These are phyloP conservation scores for Cabera pusaria DNA, from an alignment of 2,888 invertebrate species.

Conservation along the genomic window DNA sequence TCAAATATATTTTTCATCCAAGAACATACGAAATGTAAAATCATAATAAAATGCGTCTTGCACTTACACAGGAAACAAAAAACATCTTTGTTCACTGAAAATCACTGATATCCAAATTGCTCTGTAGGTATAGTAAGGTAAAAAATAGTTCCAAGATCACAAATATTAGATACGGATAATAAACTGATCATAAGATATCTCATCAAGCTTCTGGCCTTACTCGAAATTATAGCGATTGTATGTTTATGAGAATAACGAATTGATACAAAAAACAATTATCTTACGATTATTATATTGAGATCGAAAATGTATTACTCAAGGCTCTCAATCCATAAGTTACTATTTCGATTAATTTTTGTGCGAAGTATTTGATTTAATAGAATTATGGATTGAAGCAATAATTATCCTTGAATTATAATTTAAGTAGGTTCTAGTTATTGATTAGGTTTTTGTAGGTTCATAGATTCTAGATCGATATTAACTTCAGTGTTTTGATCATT, in stretches of 20 bases:
- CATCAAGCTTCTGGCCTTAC: slow-evolving; percentile 48
- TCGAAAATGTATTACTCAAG: slow-evolving; percentile 36
- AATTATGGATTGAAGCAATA: slow-evolving; percentile 2
- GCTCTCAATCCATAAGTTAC: slow-evolving; percentile 25
- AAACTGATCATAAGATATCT: slow-evolving; percentile 47
- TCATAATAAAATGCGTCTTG: no score
- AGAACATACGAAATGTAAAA: no score
- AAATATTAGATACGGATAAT: slow-evolving; percentile 57
- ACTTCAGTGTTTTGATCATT: no score
- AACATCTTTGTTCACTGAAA: no score
- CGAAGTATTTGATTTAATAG: slow-evolving; percentile 5
- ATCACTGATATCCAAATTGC: no score
- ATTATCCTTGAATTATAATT: slow-evolving; percentile 14
- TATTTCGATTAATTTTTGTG: slow-evolving; percentile 15
- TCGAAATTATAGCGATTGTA: slow-evolving; percentile 36
- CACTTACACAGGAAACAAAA: no score
- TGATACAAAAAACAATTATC: slow-evolving; percentile 38
- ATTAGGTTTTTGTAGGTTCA: slow-evolving; percentile 4
- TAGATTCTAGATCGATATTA: no score
- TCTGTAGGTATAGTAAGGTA: neutral
- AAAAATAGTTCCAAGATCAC: slow-evolving; percentile 22
- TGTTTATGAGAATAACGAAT: slow-evolving; percentile 35
- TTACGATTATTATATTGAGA: slow-evolving; percentile 36
- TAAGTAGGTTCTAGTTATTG: slow-evolving; percentile 4
- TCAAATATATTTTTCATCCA: no score